These are phyloP conservation scores for Atta cephalotes DNA, from an alignment of 1,140 invertebrate genomes.

Conservation along the genomic window DNA sequence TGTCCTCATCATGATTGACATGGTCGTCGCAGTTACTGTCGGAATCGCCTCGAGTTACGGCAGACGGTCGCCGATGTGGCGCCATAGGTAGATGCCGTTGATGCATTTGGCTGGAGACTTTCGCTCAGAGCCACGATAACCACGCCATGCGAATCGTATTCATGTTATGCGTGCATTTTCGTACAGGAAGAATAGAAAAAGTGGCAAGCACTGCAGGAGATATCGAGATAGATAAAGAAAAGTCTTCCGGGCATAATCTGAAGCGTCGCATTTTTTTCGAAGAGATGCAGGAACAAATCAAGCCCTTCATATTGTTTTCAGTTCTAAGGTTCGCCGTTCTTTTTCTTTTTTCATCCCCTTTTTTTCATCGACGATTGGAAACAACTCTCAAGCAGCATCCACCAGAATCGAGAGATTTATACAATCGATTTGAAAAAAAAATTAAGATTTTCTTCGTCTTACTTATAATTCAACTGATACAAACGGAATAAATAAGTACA, in stretches of 20 bases:
- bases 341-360: conserved; percentile 22
- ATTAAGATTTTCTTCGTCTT: neutral
- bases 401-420: conserved; percentile 21
- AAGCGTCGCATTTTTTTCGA: conserved; percentile 71
- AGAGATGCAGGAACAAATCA: conserved; percentile 83
- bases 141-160: conserved; percentile 21
- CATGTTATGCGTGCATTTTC: conserved; percentile 53
- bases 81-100: conserved; percentile 2
- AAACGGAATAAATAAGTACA: neutral
- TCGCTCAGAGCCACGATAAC: conserved; percentile 69
- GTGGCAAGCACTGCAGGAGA: conserved; percentile 41
- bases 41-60: conserved; percentile 54
- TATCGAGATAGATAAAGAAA: conserved; percentile 78
- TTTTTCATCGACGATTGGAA: conserved; percentile 65
- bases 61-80: conserved; percentile 41
- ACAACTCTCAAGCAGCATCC: neutral
- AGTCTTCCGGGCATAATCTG: conserved; percentile 85
- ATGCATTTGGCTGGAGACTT: conserved; percentile 37
- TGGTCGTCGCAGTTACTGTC: conserved; percentile 31
- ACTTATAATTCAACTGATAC: neutral
- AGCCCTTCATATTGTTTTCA: conserved; percentile 81
- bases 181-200: conserved; percentile 32
- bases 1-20: conserved; percentile 41
- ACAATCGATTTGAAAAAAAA: neutral
- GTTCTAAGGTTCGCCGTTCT: conserved; percentile 65